Percentiles rank a stretch among this genome's conserved stretches.
phyloP scores from a whole-genome alignment of 1,140 invertebrate species.

The Heliconius congener region DNA sequence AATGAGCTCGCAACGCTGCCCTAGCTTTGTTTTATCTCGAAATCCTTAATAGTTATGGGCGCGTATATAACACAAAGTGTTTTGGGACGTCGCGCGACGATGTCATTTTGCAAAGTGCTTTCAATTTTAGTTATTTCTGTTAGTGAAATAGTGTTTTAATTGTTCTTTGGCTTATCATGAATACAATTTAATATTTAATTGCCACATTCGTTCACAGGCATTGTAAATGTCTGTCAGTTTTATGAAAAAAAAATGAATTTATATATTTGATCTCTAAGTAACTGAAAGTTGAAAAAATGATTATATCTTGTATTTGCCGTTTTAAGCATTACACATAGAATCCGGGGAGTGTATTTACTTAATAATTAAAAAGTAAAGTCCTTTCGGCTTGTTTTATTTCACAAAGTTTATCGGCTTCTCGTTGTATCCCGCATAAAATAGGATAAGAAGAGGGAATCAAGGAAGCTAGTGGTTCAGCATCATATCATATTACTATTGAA shows the following conservation, averaged over 20 bases:
- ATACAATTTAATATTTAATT: background rate
- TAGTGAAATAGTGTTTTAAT: background rate
- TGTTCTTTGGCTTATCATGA: background rate
- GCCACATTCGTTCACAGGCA: no score
- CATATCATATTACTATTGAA: background rate
- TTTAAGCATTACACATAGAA: background rate
- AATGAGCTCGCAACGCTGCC: background rate
- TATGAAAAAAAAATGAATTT: background rate
- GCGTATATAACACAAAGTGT: slow-evolving; percentile 38
- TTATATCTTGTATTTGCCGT: no score
- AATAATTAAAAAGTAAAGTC: background rate
- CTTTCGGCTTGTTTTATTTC: background rate
- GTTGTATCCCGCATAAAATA: no score
- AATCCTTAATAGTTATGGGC: slow-evolving; percentile 57
- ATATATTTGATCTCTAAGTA: background rate
- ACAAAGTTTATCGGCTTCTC: background rate
- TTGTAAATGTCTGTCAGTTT: background rate
- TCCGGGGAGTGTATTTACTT: background rate
- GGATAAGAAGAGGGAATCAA: no score
- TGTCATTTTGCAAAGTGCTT: slow-evolving; percentile 14
- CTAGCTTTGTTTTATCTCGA: slow-evolving; percentile 37
- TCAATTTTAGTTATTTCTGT: slow-evolving; percentile 12
- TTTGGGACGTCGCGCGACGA: background rate
- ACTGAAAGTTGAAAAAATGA: no score
- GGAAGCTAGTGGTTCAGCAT: background rate